Evolutionary conservation across 35 echinoderm and acorn worm species (phyloP), one percentile per base, ranked within the genome.

Genomic region (Strongylocentrotus purpuratus): DNA sequence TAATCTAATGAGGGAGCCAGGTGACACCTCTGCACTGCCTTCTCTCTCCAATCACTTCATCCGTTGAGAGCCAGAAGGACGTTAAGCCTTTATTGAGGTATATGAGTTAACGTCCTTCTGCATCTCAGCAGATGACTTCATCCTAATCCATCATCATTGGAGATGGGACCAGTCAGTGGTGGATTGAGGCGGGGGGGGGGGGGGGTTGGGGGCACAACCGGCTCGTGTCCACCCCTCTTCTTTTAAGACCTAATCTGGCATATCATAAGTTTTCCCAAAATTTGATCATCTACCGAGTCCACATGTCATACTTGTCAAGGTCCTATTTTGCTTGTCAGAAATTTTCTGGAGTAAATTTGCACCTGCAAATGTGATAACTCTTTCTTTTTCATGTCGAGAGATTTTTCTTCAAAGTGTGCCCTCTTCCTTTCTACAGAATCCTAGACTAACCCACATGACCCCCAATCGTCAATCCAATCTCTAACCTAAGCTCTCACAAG

Each of bases 1-100:
- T 78, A 78, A 78, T 78, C 65, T 78, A 78, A 78, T 78, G 65
- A 78, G 65, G 65, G 65, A 78, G 65, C 20, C 65, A 78, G 65
- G 65, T 78, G 65, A 78, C 18, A 78, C 65, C 25, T 22, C 28
- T 22, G 65, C 28, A 7, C 18, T n/a, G 65, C 65, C 25, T 78
- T 18, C 28, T 78, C 65, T 78, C 65, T 55, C 65, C 4, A 59
- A 59, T 10, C 35, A 41, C 35, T 41, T 41, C n/a, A 3, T 41
- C 35, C 35, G 35, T 1, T 41, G 35, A 41, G 35, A 41, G 35
- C 35, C 35, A 41, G 35, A 41, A 41, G 35, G 35, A 3, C 35
- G 35, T 1, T 41, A 41, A 41, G 35, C 3, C 35, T 41, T 0
- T 41, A 41, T 41, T 41, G 35, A 41, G 3, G 35, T 41, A 41